These are phyloP conservation scores for Acrobasis repandana DNA, from an alignment of 2,888 invertebrate species.

Conservation along the genomic window DNA sequence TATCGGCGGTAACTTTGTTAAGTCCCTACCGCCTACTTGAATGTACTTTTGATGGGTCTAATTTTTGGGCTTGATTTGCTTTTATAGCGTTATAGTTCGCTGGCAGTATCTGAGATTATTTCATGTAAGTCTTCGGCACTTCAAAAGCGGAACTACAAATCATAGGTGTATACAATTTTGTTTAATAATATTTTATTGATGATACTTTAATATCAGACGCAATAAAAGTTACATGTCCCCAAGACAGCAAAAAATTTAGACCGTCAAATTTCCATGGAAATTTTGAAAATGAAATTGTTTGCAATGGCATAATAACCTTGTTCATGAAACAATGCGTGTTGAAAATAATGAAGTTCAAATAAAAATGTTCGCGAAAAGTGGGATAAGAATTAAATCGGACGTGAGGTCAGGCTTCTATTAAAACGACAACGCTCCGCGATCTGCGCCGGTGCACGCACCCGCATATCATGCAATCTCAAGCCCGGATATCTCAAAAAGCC, in stretches of 20 bases:
- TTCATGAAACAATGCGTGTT: constrained; percentile 20
- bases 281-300: constrained; percentile 3
- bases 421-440: constrained; percentile 19
- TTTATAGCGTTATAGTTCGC: too few relatives aligned
- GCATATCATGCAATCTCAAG: constrained; percentile 5
- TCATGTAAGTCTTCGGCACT: too few relatives aligned
- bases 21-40: too few relatives aligned
- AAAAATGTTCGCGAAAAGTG: constrained; percentile 15
- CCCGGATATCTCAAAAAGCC: background rate
- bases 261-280: background rate
- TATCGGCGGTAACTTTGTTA: too few relatives aligned
- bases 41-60: too few relatives aligned
- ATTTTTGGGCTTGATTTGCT: too few relatives aligned
- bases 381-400: constrained; percentile 12
- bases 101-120: too few relatives aligned
- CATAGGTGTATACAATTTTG: too few relatives aligned
- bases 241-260: background rate
- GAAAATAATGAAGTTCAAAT: constrained; percentile 13
- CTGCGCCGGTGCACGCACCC: constrained; percentile 20
- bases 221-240: too few relatives aligned
- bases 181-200: too few relatives aligned
- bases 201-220: too few relatives aligned
- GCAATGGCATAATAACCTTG: constrained; percentile 8
- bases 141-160: too few relatives aligned
- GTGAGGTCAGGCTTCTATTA: constrained; percentile 20